These are phyloP conservation scores for Sinopyrophorus schimmeli DNA, from an alignment of 2,888 invertebrate species.

Conservation along the genomic window DNA sequence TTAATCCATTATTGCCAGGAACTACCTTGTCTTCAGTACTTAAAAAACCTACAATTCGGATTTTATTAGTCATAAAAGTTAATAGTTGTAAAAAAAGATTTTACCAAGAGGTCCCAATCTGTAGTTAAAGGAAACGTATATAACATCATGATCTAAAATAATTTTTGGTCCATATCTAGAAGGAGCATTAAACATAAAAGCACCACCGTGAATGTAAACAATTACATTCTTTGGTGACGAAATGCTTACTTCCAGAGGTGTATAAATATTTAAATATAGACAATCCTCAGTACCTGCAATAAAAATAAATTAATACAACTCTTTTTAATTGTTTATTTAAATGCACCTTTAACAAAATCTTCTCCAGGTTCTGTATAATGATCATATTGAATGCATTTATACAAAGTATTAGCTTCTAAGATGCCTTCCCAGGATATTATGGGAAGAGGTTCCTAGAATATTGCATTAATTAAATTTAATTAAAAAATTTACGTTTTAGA, in stretches of 20 bases:
- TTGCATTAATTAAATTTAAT: background rate
- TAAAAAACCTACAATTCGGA: slow-evolving; percentile 65
- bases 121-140: slow-evolving; percentile 72
- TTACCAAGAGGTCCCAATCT: slow-evolving; percentile 72
- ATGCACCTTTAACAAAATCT: slow-evolving; percentile 39
- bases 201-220: slow-evolving; percentile 69
- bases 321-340: slow-evolving; percentile 6
- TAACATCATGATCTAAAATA: slow-evolving; percentile 66
- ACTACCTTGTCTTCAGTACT: slow-evolving; percentile 71
- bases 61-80: slow-evolving; percentile 4
- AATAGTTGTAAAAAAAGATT: background rate
- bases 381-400: slow-evolving; percentile 51
- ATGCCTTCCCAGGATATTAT: slow-evolving; percentile 65
- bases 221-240: slow-evolving; percentile 58
- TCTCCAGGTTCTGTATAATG: slow-evolving; percentile 41
- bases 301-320: slow-evolving; percentile 32
- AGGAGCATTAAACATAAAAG: slow-evolving; percentile 69
- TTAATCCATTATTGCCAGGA: slow-evolving; percentile 74
- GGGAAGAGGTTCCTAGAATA: slow-evolving; percentile 59
- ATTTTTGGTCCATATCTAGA: slow-evolving; percentile 60
- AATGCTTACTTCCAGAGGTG: slow-evolving; percentile 52
- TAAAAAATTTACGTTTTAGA: slow-evolving; percentile 12
- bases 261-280: slow-evolving; percentile 66
- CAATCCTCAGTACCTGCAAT: slow-evolving; percentile 69
- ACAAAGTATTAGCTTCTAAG: slow-evolving; percentile 65